Evolutionary conservation across 2,113 vertebrate species (phyloP).

Genomic region (Corythaixoides concolor): DNA sequence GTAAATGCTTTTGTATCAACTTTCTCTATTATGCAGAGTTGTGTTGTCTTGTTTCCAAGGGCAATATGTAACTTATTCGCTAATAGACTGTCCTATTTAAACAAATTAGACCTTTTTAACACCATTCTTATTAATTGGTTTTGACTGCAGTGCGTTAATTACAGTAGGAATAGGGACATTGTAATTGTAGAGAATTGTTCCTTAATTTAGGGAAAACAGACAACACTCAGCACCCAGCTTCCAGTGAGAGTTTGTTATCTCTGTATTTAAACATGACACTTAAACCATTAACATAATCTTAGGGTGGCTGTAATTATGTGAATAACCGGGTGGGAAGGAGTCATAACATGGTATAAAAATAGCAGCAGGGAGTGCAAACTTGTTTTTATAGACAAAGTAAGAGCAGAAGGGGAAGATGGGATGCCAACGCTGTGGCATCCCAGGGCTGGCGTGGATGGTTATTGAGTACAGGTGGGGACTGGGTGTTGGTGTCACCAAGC

Average conservation of each 20-base stretch:
- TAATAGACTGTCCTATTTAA: conserved; percentile 3
- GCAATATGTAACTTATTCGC: conserved; percentile 20
- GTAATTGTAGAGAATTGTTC: conserved; percentile 29
- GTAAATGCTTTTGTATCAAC: not conserved
- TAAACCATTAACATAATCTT: not conserved
- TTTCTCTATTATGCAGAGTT: not conserved
- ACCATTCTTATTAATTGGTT: conserved; percentile 13
- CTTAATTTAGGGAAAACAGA: not conserved
- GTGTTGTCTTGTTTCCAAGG: conserved; percentile 2
- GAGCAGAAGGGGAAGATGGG: not conserved
- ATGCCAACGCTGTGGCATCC: not conserved
- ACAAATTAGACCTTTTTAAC: conserved; percentile 40
- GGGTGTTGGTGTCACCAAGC: fast-evolving
- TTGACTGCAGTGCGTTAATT: conserved; percentile 28
- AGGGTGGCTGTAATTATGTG: not conserved
- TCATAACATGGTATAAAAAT: not conserved
- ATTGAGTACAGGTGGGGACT: not conserved
- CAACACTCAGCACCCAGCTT: not conserved
- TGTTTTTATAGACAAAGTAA: not conserved
- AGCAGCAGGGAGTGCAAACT: not conserved
- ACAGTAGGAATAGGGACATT: not conserved
- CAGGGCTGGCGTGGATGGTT: not conserved
- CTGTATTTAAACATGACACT: not conserved
- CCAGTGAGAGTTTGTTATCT: not conserved
- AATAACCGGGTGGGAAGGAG: not conserved